Conservation (phyloP, 1,140 invertebrate genomes). For the Portunus trituberculatus region DNA sequence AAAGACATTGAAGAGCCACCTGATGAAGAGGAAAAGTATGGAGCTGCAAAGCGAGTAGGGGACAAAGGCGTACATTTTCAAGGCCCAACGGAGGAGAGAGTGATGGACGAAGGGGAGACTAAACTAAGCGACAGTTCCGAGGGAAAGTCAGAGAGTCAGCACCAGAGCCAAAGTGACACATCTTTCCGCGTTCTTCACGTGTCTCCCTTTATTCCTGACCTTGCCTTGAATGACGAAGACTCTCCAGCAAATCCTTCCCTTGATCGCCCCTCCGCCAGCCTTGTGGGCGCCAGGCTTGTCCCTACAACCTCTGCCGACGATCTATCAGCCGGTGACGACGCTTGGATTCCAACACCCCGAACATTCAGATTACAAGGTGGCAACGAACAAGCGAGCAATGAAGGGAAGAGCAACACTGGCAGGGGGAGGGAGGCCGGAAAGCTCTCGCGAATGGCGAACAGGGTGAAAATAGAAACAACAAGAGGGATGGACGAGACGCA, state of each 20-base stretch:
- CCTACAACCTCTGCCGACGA: not conserved
- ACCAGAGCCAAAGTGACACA: not conserved
- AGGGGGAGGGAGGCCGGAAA: not conserved
- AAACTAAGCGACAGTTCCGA: not conserved
- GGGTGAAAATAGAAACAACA: not conserved
- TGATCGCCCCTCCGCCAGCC: not conserved
- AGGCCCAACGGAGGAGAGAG: not conserved
- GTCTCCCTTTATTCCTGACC: conserved; percentile 33
- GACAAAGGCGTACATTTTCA: not conserved
- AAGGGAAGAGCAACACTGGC: not conserved
- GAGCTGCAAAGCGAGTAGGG: not conserved
- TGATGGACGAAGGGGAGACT: not conserved
- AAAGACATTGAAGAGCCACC: not conserved
- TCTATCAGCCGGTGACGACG: not conserved
- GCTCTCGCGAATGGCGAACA: not conserved
- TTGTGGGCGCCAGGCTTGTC: not conserved
- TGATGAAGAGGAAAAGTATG: not conserved
- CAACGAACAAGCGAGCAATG: not conserved
- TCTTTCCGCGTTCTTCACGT: not conserved
- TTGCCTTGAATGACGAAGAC: not conserved
- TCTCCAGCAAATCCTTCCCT: not conserved
- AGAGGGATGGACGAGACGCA: not conserved
- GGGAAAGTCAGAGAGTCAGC: not conserved
- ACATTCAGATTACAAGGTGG: not conserved
- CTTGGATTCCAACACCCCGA: no score